Evolutionary conservation across 2,888 invertebrate genomes (phyloP), one percentile per base, ranked within the genome.

Genomic region (Dynastes tityus): DNA sequence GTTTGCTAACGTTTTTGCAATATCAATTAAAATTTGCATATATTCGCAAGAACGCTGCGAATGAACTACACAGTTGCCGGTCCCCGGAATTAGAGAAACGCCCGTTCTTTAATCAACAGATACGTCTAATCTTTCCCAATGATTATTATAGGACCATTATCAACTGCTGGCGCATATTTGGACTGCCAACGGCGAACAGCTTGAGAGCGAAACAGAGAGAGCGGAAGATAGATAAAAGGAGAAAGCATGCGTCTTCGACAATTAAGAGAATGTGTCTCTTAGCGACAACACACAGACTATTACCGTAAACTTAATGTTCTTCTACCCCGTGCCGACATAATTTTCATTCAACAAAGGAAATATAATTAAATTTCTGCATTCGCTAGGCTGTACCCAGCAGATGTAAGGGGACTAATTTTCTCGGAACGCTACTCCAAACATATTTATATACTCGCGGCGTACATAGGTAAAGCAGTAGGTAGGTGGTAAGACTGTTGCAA

Each of bases 351-450:
- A 76, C 76, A 76, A 76, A 76, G 76, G 76, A 76, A 58, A 68
- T 76, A 76, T 76, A 76, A 76, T 76, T 76, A 76, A 67, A 76
- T 76, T 76, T 76, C 76, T 76, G 67, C 68, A 76, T 73, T 73
- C 73, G 58, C 73, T 73, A 71, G 71, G 71, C 71, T 58, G 71
- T 71, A 45, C 55, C n/a, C 71, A 58, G 22, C 55, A 37, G 51
- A 49, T 68, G 45, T 68, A 61, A 40, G 73, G 61, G 61, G 45
- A 61, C 73, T 73, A 73, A 73, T 73, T 73, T 73, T 61, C 61
- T 55, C n/a, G 13, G 27, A 68, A 16, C 22, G n/a, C 9, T 11
- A n/a, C 51, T 68, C 49, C 13, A 22, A 68, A 45, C 68, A 51
- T 68, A 68, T 68, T 68, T 68, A 49, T 68, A 68, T 68, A 65